Conservation (phyloP, 2,113 vertebrate species). For the Xiphophorus couchianus region DNA sequence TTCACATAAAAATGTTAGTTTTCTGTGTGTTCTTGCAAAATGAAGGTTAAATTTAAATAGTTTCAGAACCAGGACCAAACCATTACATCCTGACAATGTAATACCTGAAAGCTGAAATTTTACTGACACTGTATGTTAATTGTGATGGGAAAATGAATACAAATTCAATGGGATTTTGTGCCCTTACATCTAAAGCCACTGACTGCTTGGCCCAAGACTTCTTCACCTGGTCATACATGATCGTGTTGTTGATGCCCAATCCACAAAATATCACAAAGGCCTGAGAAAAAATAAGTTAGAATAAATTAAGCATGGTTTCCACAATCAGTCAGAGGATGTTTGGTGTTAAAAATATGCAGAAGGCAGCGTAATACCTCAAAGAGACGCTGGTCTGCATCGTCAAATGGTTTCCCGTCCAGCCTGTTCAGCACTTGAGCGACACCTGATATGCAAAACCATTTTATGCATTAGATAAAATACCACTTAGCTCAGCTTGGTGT, state of each 20-base stretch:
- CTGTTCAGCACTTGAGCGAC: conserved; percentile 97
- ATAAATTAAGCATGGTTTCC: neutral
- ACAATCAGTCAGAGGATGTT: neutral
- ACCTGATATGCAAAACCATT: conserved; percentile 78
- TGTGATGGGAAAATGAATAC: neutral
- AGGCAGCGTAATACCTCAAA: conserved; percentile 86
- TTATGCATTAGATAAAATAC: conserved; percentile 2
- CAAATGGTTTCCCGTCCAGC: conserved; percentile 95
- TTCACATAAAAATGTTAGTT: too few species aligned
- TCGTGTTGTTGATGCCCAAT: conserved; percentile 99
- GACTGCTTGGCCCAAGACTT: conserved; percentile 99
- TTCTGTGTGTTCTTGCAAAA: neutral
- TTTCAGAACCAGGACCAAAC: neutral
- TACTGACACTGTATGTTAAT: neutral
- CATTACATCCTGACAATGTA: neutral
- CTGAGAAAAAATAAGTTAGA: conserved; percentile 75
- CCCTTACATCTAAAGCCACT: conserved; percentile 95
- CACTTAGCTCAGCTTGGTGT: conserved; percentile 2
- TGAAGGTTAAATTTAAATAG: neutral
- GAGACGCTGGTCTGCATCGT: conserved; percentile 95
- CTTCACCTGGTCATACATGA: conserved; percentile 99
- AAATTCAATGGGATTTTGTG: neutral
- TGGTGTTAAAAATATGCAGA: neutral
- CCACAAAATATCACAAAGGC: conserved; percentile 99
- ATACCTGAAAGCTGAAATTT: neutral